A percentile compares a stretch with the other conserved stretches of the same genome.
These are phyloP conservation scores for Bilobella aurantiaca DNA, from an alignment of 1,140 invertebrate genomes.

Conservation along the genomic window DNA sequence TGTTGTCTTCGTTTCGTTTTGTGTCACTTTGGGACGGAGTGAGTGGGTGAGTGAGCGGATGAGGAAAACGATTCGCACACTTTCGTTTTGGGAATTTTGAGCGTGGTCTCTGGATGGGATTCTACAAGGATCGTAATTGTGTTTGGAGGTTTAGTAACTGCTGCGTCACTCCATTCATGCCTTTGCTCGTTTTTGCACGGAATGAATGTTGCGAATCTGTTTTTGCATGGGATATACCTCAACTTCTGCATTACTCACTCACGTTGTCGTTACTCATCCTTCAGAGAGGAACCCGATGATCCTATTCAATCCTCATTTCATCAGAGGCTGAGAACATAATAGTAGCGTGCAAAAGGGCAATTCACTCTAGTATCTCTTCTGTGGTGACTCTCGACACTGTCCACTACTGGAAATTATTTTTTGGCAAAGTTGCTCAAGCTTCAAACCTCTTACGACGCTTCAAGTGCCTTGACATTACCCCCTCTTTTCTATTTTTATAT, in stretches of 20 bases:
- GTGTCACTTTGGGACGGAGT: no score
- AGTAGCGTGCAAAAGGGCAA: neutral
- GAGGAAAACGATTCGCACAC: no score
- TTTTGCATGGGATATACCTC: neutral
- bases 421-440: neutral
- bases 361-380: constrained; percentile 1
- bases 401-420: neutral
- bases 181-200: neutral
- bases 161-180: constrained; percentile 4
- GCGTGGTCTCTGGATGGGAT: no score
- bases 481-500: neutral
- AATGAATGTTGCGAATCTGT: neutral
- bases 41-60: no score
- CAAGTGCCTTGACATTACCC: neutral
- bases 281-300: neutral
- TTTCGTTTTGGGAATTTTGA: no score
- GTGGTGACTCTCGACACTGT: neutral
- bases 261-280: constrained; percentile 2
- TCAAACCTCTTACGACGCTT: neutral
- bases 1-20: no score
- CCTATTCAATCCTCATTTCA: constrained; percentile 1
- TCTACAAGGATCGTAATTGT: neutral
- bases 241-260: constrained; percentile 2
- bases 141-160: neutral
- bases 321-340: neutral